Conservation (phyloP, 2,888 invertebrate species). For the Petrolisthes cinctipes region DNA sequence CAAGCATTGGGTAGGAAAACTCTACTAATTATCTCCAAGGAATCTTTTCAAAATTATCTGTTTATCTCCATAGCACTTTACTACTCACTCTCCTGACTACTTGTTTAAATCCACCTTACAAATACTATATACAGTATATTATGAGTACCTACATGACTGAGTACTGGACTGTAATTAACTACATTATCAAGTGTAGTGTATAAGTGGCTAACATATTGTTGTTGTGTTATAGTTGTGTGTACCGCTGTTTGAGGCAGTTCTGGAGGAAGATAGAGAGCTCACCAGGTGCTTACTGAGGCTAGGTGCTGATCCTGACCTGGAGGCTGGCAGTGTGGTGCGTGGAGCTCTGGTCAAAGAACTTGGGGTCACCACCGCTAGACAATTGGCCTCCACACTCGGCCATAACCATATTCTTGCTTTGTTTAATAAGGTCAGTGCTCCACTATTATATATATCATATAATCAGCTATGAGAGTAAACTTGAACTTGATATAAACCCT, state of each 20-base stretch:
- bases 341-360: constrained; percentile 26
- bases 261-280: neutral
- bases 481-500: too few species aligned
- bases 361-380: constrained; percentile 19
- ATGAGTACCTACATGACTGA: neutral
- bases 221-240: neutral
- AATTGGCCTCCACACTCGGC: constrained; percentile 24
- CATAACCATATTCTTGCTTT: neutral
- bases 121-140: neutral
- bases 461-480: too few species aligned
- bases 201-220: neutral
- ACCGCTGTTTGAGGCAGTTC: constrained; percentile 30
- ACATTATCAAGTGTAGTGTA: neutral
- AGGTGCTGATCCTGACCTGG: constrained; percentile 47
- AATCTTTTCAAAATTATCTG: neutral
- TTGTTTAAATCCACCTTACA: neutral
- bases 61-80: neutral
- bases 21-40: neutral
- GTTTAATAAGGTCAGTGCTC: neutral
- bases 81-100: neutral
- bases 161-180: too few species aligned
- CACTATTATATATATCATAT: too few species aligned
- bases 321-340: neutral
- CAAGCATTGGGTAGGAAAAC: constrained; percentile 26
- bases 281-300: constrained; percentile 8